phyloP scores from a whole-genome alignment of 2,797 vertebrate species.

The Characodon lateralis region DNA sequence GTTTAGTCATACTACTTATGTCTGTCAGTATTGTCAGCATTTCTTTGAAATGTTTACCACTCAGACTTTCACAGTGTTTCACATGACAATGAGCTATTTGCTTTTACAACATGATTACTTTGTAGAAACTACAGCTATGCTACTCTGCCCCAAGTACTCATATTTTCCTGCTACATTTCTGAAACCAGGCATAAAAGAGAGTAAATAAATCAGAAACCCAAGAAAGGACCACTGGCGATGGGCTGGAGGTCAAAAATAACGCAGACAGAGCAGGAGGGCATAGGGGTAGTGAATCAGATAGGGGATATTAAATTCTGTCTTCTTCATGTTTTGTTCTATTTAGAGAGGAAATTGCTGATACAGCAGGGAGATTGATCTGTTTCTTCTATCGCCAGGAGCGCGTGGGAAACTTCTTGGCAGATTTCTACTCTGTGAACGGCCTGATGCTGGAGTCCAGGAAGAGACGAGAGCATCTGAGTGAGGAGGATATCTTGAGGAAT shows the following conservation, averaged over 20 bases:
- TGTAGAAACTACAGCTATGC: conserved; percentile 4
- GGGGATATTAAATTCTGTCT: conserved; percentile 19
- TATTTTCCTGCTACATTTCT: conserved; percentile 21
- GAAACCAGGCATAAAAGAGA: conserved; percentile 14
- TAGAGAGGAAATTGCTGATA: conserved; percentile 40
- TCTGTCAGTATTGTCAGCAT: background rate
- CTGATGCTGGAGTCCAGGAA: conserved; percentile 97
- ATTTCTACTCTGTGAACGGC: conserved; percentile 96
- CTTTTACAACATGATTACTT: background rate
- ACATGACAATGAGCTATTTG: background rate
- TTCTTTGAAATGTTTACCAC: background rate
- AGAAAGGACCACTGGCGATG: conserved; percentile 32
- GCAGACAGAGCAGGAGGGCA: conserved; percentile 8
- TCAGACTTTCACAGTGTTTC: background rate
- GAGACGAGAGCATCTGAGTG: conserved; percentile 95
- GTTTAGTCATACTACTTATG: background rate
- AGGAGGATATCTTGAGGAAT: conserved; percentile 98
- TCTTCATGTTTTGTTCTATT: conserved; percentile 12
- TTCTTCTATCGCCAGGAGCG: conserved; percentile 85
- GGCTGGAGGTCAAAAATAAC: conserved; percentile 31
- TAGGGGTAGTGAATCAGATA: conserved; percentile 12
- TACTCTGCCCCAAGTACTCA: background rate
- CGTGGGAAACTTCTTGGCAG: conserved; percentile 96
- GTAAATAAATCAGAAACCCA: conserved; percentile 17
- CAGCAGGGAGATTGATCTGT: conserved; percentile 18